A percentile compares a stretch with the other conserved stretches of the same genome.
These are phyloP conservation scores for Epistrophe grossulariae DNA, from an alignment of 2,888 invertebrate species.

Conservation along the genomic window DNA sequence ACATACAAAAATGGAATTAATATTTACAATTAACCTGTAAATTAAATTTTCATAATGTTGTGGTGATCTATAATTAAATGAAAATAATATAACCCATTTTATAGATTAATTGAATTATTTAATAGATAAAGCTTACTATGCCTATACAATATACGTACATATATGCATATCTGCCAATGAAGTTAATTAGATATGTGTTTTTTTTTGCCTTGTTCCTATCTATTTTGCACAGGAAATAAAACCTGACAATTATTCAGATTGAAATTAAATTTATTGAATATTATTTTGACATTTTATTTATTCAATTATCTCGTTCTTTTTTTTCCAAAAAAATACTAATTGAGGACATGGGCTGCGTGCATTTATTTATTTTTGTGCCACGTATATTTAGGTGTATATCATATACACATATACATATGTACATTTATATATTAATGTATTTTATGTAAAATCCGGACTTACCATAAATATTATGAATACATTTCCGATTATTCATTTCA, in stretches of 20 bases:
- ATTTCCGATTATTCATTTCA: background rate
- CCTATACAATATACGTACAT: background rate
- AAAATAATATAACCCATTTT: background rate
- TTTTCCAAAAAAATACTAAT: background rate
- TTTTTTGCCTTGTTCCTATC: background rate
- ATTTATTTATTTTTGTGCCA: background rate
- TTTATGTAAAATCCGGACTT: too few species aligned
- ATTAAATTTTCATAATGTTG: background rate
- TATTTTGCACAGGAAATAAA: background rate
- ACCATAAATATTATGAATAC: too few species aligned
- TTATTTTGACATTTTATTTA: conserved; percentile 12
- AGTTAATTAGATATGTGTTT: conserved; percentile 12
- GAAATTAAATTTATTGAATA: conserved; percentile 14
- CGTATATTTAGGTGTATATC: background rate
- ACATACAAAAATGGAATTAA: background rate
- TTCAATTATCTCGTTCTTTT: conserved; percentile 3
- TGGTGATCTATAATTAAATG: conserved; percentile 6
- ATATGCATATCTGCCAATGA: background rate
- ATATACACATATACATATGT: background rate
- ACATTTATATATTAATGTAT: too few species aligned
- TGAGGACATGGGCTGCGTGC: background rate
- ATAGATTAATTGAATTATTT: conserved; percentile 3
- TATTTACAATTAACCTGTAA: conserved; percentile 2
- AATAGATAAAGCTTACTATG: background rate
- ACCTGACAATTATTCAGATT: conserved; percentile 20